Evolutionary conservation across 2,113 vertebrate genomes (phyloP), one percentile per base, ranked within the genome.

Genomic region (Artemisiospiza belli): DNA sequence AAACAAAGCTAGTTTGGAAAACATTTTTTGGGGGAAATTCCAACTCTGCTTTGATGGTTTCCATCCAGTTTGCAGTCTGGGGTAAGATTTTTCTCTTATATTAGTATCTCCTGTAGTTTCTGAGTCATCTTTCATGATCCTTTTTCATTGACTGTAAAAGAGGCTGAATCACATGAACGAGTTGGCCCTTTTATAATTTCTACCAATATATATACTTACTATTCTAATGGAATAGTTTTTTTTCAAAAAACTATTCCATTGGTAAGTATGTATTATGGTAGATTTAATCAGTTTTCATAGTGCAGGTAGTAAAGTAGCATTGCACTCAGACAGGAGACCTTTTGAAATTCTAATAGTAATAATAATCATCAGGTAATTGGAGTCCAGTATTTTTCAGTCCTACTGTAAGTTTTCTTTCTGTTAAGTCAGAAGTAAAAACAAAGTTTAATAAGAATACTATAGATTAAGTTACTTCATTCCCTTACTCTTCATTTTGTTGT

Each of bases 101-200:
- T 59, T 68, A 58, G 17, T 57, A 10, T 75, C 30, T 75, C 20
- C 37, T 75, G 3, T 58, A 63, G 25, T 46, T 95, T 70, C 74
- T 73, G 67, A 94, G 70, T 87, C 51, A 91, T 91, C 70, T 89
- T 87, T 85, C 51, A 47, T 54, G 28, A 58, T 91, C 74, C 39
- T 21, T 92, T 87, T 92, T 66, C n/a, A 87, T 41, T 92, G 77
- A 85, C 51, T 83, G 31, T 87, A 83, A 87, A 82, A 78, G 39
- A 57, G 87, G 19, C 49, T 84, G 78, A 84, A 63, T 90, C 49
- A 91, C 62, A 46, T n/a, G 51, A 68, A 54, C 76, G 62, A 78
- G 30, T 27, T 90, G 61, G 72, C 52, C 41, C 20, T 72, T 89
- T 57, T 81, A 47, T 47, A 15, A 68, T 94, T 82, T 92, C 23